phyloP scores from a whole-genome alignment of 2,888 invertebrate species.

The Macaria notata region DNA sequence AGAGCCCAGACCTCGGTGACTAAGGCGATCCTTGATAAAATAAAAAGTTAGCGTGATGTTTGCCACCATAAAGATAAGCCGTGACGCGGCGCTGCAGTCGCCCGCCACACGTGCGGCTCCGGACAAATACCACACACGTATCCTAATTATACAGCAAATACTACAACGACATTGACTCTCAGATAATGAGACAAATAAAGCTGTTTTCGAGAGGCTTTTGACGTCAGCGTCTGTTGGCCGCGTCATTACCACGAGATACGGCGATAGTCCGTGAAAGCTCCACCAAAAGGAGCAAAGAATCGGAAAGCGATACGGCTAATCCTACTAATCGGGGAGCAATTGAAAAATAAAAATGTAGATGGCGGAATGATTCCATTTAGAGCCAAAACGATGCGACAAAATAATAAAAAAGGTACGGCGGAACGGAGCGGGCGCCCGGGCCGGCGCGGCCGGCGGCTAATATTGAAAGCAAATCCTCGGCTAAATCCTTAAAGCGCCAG shows the following conservation, averaged over 20 bases:
- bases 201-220: conserved; percentile 44
- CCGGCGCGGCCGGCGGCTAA: conserved; percentile 72
- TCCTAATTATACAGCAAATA: conserved; percentile 69
- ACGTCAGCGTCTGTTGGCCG: conserved; percentile 37
- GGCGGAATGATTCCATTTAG: conserved; percentile 81
- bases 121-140: conserved; percentile 55
- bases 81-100: conserved; percentile 56
- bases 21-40: conserved; percentile 70
- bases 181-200: conserved; percentile 57
- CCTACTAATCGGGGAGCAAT: conserved; percentile 82
- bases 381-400: conserved; percentile 82
- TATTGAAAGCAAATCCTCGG: conserved; percentile 83
- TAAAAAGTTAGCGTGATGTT: conserved; percentile 66
- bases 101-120: conserved; percentile 63
- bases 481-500: conserved; percentile 82
- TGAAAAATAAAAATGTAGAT: conserved; percentile 84
- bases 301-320: conserved; percentile 80
- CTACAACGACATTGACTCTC: conserved; percentile 62
- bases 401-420: conserved; percentile 79
- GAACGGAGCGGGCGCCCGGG: conserved; percentile 67
- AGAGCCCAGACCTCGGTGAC: conserved; percentile 60
- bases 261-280: conserved; percentile 68
- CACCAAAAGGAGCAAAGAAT: conserved; percentile 78
- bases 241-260: conserved; percentile 27
- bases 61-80: conserved; percentile 74